Evolutionary conservation across 2,888 invertebrate species (phyloP).

Genomic region (Cheilosia impressa): DNA sequence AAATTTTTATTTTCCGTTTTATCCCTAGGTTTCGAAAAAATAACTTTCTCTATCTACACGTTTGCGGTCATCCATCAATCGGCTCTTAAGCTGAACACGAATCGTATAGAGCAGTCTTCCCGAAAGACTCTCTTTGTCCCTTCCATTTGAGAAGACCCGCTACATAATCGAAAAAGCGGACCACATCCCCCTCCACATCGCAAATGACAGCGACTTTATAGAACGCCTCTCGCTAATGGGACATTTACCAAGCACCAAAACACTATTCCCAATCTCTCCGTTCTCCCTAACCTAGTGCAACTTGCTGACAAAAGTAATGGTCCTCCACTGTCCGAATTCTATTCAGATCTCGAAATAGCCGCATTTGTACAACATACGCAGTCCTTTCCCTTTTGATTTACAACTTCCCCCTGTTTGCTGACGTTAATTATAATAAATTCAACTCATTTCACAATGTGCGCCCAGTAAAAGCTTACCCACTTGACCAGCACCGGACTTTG

Average conservation of each 20-base stretch:
- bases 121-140: no score
- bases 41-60: no score
- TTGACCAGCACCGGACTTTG: conserved; percentile 44
- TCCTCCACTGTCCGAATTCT: not conserved
- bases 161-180: no score
- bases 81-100: no score
- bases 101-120: no score
- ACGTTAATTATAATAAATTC: conserved; percentile 73
- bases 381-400: conserved; percentile 51
- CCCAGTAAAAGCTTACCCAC: conserved; percentile 60
- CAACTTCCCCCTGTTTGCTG: conserved; percentile 48
- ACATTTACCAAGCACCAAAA: not conserved
- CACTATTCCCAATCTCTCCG: not conserved
- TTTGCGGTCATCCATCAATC: no score
- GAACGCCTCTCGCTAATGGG: not conserved
- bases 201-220: not conserved
- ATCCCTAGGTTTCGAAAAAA: no score
- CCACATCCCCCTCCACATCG: no score
- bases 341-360: not conserved
- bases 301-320: conserved; percentile 2
- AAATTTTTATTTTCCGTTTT: no score
- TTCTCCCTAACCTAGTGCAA: conserved; percentile 27
- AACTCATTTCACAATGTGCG: conserved; percentile 56
- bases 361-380: conserved; percentile 3
- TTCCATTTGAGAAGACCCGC: no score